phyloP scores from a whole-genome alignment of 2,113 vertebrate genomes.

The Girardinichthys multiradiatus region DNA sequence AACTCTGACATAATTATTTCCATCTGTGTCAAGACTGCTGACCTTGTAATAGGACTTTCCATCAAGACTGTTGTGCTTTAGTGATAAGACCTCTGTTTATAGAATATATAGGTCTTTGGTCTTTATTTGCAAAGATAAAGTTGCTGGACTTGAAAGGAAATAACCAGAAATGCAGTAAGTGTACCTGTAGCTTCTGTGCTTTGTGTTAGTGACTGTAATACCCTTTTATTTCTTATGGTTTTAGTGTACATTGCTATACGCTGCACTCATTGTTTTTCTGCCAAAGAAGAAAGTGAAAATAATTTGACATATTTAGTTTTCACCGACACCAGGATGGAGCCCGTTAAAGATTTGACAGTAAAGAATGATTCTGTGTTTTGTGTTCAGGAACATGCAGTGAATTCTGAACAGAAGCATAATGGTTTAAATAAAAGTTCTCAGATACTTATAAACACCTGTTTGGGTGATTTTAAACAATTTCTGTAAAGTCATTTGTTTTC shows the following conservation, averaged over 20 bases:
- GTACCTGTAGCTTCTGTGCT: conserved; percentile 53
- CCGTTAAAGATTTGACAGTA: conserved; percentile 39
- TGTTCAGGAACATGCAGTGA: conserved; percentile 39
- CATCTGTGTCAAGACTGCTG: conserved; percentile 31
- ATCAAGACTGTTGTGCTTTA: background rate
- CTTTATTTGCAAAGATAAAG: conserved; percentile 28
- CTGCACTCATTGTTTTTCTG: conserved; percentile 28
- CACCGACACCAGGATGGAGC: background rate
- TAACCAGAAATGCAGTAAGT: conserved; percentile 33
- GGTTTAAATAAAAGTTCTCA: conserved; percentile 73
- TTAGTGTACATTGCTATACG: conserved; percentile 37
- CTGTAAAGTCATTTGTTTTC: background rate
- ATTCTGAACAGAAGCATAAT: conserved; percentile 50
- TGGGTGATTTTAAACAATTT: conserved; percentile 1
- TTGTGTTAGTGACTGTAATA: conserved; percentile 59
- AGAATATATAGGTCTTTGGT: conserved; percentile 34
- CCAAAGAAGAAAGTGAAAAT: conserved; percentile 28
- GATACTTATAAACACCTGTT: conserved; percentile 37
- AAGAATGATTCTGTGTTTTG: conserved; percentile 48
- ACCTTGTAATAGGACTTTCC: conserved; percentile 18
- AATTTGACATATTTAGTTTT: conserved; percentile 14
- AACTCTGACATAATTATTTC: conserved; percentile 30
- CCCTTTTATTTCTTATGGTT: conserved; percentile 55
- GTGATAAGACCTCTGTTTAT: conserved; percentile 9
- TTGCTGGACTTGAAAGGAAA: conserved; percentile 30